Percentiles rank a stretch among this genome's conserved stretches.
These are phyloP conservation scores for Aulostomus chinensis DNA, from an alignment of 2,797 vertebrate genomes.

Conservation along the genomic window DNA sequence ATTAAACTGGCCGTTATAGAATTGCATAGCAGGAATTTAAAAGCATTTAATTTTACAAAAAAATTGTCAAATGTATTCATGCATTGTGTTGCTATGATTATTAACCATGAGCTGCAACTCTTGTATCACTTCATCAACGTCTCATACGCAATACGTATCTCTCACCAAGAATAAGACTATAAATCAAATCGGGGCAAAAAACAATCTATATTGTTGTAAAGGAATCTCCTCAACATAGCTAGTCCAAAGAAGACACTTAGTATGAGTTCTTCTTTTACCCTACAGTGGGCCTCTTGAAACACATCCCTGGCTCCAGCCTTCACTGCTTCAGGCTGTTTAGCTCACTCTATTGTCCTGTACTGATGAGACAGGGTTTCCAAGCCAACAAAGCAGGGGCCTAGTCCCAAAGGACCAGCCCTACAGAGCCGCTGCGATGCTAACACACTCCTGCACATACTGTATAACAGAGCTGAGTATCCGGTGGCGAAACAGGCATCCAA, in stretches of 20 bases:
- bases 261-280: background rate
- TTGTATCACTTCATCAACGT: background rate
- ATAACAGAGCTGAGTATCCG: constrained; percentile 34
- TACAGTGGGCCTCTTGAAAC: background rate
- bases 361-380: constrained; percentile 59
- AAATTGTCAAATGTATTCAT: too few species aligned
- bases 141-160: too few species aligned
- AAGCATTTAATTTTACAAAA: too few species aligned
- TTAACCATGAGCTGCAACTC: background rate
- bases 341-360: constrained; percentile 61
- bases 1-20: too few species aligned
- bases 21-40: too few species aligned
- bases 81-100: too few species aligned
- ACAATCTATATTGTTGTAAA: background rate
- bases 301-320: constrained; percentile 2
- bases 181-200: background rate
- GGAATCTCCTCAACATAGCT: background rate
- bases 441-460: constrained; percentile 35
- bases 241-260: constrained; percentile 2
- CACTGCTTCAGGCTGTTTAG: constrained; percentile 32
- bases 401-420: constrained; percentile 52
- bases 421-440: constrained; percentile 33
- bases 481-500: constrained; percentile 77
- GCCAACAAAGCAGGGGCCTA: constrained; percentile 56
- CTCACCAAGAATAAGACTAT: too few species aligned